Conservation (phyloP, 2,797 vertebrate species). For the Heteromormyrus szaboi region DNA sequence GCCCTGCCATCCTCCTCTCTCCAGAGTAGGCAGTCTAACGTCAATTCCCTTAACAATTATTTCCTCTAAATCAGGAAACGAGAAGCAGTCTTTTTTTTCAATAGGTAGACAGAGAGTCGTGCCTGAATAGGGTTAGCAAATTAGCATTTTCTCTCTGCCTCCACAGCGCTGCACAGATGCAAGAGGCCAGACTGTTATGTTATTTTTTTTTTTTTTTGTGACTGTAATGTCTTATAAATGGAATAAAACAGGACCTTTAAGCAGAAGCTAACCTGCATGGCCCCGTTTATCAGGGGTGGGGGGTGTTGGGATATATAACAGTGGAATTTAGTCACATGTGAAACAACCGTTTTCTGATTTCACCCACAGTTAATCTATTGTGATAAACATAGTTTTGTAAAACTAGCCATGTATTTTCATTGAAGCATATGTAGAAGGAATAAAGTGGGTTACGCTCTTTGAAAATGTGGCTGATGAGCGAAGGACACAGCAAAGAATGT, state of each 20-base stretch:
- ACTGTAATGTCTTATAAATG: background rate
- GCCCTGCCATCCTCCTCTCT: background rate
- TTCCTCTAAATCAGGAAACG: background rate
- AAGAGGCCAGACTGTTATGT: background rate
- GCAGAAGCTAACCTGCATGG: background rate
- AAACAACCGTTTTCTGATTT: background rate
- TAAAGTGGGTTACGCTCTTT: background rate
- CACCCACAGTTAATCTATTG: background rate
- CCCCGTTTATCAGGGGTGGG: background rate
- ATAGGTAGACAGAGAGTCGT: background rate
- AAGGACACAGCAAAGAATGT: background rate
- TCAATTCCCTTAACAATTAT: background rate
- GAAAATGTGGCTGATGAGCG: background rate
- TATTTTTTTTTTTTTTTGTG: background rate
- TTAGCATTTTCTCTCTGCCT: background rate
- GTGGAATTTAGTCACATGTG: background rate
- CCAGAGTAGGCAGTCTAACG: background rate
- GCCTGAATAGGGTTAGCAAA: background rate
- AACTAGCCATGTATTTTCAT: background rate
- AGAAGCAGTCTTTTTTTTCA: conserved; percentile 7
- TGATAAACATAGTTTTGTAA: background rate
- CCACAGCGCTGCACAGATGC: background rate
- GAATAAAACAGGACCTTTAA: background rate
- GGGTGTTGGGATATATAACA: background rate
- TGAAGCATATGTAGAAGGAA: background rate